These are phyloP conservation scores for Hirtodrosophila histrioides DNA, from an alignment of 2,888 invertebrate species.

Conservation along the genomic window DNA sequence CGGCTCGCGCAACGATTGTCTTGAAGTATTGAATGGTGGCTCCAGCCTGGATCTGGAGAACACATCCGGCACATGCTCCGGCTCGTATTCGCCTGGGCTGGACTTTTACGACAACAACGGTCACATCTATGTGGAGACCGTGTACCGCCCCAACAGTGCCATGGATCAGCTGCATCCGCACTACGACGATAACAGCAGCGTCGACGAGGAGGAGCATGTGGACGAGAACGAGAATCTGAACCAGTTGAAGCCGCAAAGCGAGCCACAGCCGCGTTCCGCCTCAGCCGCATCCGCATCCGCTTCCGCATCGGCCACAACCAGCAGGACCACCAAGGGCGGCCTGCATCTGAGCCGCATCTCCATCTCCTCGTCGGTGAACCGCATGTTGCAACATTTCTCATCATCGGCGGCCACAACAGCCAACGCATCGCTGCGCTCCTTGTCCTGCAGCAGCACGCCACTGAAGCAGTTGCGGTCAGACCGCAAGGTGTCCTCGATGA, in stretches of 20 bases:
- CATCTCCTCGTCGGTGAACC: slow-evolving; percentile 87
- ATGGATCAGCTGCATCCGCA: slow-evolving; percentile 66
- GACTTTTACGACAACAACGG: slow-evolving; percentile 68
- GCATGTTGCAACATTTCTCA: slow-evolving; percentile 89
- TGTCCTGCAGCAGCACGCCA: slow-evolving; percentile 87
- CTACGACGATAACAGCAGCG: slow-evolving; percentile 55
- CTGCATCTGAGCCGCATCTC: slow-evolving; percentile 84
- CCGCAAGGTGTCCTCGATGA: background rate
- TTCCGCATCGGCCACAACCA: slow-evolving; percentile 40
- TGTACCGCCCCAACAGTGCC: slow-evolving; percentile 69
- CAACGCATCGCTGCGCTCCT: slow-evolving; percentile 86
- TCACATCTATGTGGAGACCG: slow-evolving; percentile 70
- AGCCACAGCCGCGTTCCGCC: slow-evolving; percentile 41
- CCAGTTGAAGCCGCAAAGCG: slow-evolving; percentile 23
- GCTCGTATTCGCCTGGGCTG: slow-evolving; percentile 71
- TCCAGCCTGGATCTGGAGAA: slow-evolving; percentile 81
- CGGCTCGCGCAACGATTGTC: slow-evolving; percentile 71
- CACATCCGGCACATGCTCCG: slow-evolving; percentile 82
- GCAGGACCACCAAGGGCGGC: slow-evolving; percentile 32
- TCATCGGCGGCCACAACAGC: slow-evolving; percentile 84
- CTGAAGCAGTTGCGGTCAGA: slow-evolving; percentile 52
- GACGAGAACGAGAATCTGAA: slow-evolving; percentile 54
- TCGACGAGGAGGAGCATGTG: slow-evolving; percentile 31
- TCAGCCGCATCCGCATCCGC: slow-evolving; percentile 50
- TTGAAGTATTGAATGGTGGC: slow-evolving; percentile 56